phyloP scores from a whole-genome alignment of 2,888 invertebrate genomes.

The Coecobrya sp. region DNA sequence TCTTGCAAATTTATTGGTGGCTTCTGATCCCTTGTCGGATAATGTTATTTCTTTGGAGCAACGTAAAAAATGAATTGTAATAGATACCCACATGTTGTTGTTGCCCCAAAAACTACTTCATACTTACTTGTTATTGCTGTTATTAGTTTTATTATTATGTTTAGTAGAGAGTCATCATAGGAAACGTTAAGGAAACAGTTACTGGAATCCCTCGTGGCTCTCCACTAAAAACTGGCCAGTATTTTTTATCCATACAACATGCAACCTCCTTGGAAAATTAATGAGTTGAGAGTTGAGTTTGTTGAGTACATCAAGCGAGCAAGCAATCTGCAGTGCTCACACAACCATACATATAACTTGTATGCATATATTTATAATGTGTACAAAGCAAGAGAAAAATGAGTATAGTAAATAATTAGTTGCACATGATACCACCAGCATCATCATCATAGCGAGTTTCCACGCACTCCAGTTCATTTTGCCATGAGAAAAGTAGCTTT shows the following conservation, averaged over 20 bases:
- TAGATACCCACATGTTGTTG: neutral
- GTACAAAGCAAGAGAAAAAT: neutral
- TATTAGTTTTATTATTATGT: slow-evolving; percentile 24
- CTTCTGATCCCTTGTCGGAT: neutral
- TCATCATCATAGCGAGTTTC: slow-evolving; percentile 5
- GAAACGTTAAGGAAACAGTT: slow-evolving; percentile 13
- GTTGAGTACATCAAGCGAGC: neutral
- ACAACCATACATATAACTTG: neutral
- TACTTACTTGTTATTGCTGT: neutral
- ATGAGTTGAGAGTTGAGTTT: slow-evolving; percentile 27
- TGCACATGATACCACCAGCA: slow-evolving; percentile 34
- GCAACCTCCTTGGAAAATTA: slow-evolving; percentile 25
- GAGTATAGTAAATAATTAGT: slow-evolving; percentile 35
- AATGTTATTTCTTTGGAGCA: neutral
- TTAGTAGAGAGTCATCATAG: slow-evolving; percentile 25
- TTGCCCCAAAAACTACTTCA: neutral
- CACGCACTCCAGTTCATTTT: slow-evolving; percentile 15
- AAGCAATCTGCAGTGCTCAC: neutral
- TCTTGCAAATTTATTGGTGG: slow-evolving; percentile 6
- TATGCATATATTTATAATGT: neutral
- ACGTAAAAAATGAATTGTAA: neutral
- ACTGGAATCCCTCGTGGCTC: neutral
- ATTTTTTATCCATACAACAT: neutral
- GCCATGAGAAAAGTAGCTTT: neutral
- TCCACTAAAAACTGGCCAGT: neutral